phyloP scores from a whole-genome alignment of 2,113 vertebrate genomes.

The Bufo bufo region DNA sequence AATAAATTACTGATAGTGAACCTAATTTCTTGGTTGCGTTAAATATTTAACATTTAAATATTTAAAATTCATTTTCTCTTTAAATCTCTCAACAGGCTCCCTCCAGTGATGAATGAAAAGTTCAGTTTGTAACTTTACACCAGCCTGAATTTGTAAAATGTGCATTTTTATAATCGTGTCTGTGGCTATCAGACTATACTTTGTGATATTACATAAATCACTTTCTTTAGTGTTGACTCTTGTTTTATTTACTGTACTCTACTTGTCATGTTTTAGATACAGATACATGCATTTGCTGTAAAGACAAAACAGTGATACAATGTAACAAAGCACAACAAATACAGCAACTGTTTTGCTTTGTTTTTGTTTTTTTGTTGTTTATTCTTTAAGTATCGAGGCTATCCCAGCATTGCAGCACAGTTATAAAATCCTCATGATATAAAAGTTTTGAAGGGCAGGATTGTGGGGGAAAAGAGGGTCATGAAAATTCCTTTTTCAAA shows the following conservation, averaged over 20 bases:
- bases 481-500: constrained; percentile 47
- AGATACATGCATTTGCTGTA: not conserved
- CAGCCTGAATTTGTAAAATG: not conserved
- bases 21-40: not conserved
- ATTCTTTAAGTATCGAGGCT: constrained; percentile 25
- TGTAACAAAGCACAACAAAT: not conserved
- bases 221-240: not conserved
- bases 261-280: not conserved
- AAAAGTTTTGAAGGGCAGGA: constrained; percentile 43
- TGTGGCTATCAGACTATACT: not conserved
- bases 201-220: not conserved
- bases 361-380: not conserved
- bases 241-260: not conserved
- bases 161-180: not conserved
- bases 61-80: constrained; percentile 21
- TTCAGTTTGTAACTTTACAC: not conserved
- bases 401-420: not conserved
- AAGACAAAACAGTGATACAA: not conserved
- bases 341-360: not conserved
- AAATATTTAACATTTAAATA: constrained; percentile 1
- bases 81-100: not conserved
- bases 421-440: constrained; percentile 32
- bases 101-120: not conserved
- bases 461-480: constrained; percentile 43
- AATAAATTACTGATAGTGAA: not conserved